Conservation (phyloP, 2,797 vertebrate species). For the Clarias fuscus region DNA sequence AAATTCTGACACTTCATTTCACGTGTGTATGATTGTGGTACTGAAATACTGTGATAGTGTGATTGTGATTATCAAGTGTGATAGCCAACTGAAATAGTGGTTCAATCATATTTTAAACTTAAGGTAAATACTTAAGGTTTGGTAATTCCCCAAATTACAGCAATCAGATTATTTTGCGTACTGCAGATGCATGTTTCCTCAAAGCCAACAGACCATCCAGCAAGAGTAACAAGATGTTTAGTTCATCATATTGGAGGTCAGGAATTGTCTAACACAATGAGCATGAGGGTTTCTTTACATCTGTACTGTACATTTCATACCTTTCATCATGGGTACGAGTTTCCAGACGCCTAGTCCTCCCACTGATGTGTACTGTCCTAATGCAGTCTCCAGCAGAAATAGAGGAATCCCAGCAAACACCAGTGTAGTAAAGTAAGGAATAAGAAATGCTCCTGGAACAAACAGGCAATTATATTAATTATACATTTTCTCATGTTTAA, state of each 20-base stretch:
- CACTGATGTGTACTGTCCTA: conserved; percentile 88
- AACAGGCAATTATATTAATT: not conserved
- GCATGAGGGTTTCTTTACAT: not conserved
- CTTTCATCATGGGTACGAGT: conserved; percentile 94
- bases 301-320: conserved; percentile 62
- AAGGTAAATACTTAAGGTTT: too few species aligned
- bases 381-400: conserved; percentile 86
- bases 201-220: not conserved
- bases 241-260: not conserved
- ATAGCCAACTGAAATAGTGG: too few species aligned
- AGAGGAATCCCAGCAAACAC: conserved; percentile 92
- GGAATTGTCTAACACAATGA: not conserved
- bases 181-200: not conserved
- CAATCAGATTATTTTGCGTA: not conserved
- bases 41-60: too few species aligned
- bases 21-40: too few species aligned
- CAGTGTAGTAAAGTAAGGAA: conserved; percentile 88
- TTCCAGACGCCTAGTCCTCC: conserved; percentile 90
- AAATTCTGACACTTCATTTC: too few species aligned
- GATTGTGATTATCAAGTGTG: too few species aligned
- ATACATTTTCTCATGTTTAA: not conserved
- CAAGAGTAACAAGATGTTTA: not conserved
- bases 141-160: too few species aligned
- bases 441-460: conserved; percentile 85
- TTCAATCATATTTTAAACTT: too few species aligned